These are phyloP conservation scores for Pissodes strobi DNA, from an alignment of 1,140 invertebrate genomes.

Conservation along the genomic window DNA sequence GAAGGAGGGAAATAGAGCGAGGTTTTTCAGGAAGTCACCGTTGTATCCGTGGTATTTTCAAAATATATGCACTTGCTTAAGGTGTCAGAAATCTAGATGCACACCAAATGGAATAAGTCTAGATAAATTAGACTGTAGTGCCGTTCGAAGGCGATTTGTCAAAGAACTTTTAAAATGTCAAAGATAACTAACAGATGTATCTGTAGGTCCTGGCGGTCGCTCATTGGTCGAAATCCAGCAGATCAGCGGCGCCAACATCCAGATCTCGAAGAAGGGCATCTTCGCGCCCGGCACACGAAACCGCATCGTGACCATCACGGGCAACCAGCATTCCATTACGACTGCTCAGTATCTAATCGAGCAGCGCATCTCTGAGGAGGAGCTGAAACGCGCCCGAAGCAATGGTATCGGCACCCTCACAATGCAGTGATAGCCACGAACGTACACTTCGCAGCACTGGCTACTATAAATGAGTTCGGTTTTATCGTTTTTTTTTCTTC, in stretches of 20 bases:
- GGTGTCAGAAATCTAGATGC: no score
- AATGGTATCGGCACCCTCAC: slow-evolving; percentile 75
- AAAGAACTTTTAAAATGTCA: no score
- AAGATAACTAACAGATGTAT: no score
- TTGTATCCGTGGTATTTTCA: not conserved
- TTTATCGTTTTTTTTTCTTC: no score
- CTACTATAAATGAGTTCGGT: no score
- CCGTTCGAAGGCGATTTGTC: no score
- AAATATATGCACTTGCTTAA: slow-evolving; percentile 1
- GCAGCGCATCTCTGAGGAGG: slow-evolving; percentile 93
- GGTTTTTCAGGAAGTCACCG: no score
- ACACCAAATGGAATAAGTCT: no score
- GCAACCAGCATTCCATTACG: slow-evolving; percentile 82
- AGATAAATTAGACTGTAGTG: no score
- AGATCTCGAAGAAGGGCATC: slow-evolving; percentile 98
- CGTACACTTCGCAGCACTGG: not conserved
- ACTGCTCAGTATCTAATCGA: slow-evolving; percentile 94
- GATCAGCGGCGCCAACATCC: slow-evolving; percentile 93
- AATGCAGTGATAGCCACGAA: slow-evolving; percentile 52
- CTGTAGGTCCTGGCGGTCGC: slow-evolving; percentile 84
- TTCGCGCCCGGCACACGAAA: slow-evolving; percentile 95
- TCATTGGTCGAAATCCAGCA: slow-evolving; percentile 96
- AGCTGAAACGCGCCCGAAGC: slow-evolving; percentile 88
- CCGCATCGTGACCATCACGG: slow-evolving; percentile 94
- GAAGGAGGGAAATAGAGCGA: no score